Conservation (phyloP, 2,113 vertebrate genomes). For the Bufo bufo region DNA sequence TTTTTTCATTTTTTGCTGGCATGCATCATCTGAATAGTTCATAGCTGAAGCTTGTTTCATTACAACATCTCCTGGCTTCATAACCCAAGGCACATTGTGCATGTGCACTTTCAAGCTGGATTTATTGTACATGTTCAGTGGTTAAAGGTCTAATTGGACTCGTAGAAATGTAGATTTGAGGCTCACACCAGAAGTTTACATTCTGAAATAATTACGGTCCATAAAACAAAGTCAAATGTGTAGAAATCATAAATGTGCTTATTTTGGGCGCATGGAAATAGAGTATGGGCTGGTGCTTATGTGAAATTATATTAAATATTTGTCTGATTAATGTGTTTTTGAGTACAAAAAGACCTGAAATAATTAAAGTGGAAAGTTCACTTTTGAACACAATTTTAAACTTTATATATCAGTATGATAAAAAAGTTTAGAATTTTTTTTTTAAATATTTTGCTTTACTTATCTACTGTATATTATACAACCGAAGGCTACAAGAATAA, state of each 20-base stretch:
- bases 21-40: conserved; percentile 58
- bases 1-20: conserved; percentile 58
- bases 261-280: neutral
- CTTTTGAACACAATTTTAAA: neutral
- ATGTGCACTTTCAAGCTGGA: conserved; percentile 70
- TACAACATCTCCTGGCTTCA: conserved; percentile 63
- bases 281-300: neutral
- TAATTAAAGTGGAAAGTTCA: neutral
- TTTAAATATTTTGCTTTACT: too few species aligned
- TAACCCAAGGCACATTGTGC: conserved; percentile 67
- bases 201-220: conserved; percentile 61
- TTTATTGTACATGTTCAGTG: conserved; percentile 67
- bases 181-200: conserved; percentile 63
- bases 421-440: neutral
- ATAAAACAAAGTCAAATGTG: neutral
- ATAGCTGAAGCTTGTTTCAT: conserved; percentile 61
- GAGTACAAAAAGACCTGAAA: neutral
- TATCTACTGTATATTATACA: neutral
- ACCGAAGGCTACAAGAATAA: neutral
- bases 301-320: neutral
- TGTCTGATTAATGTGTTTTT: neutral
- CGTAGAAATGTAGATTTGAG: conserved; percentile 58
- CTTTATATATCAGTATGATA: neutral
- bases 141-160: conserved; percentile 66
- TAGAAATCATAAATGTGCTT: conserved; percentile 8